Conservation (phyloP, 2,797 vertebrate genomes). For the Holocentrus rufus region DNA sequence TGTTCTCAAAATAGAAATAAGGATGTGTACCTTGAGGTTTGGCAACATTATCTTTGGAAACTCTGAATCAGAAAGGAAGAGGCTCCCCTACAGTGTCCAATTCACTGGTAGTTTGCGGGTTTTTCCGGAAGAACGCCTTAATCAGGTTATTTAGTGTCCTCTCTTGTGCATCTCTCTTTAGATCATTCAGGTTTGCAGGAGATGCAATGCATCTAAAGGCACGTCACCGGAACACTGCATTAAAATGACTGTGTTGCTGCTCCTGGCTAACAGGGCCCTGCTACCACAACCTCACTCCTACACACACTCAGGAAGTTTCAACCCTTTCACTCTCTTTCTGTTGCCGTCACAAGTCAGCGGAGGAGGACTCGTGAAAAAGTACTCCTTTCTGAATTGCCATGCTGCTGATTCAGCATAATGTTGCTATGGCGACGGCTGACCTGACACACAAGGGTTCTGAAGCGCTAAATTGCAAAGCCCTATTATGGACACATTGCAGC, state of each 20-base stretch:
- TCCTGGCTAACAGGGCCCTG: background rate
- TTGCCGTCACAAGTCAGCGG: slow-evolving; percentile 38
- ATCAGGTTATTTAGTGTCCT: no score
- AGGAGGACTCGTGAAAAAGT: slow-evolving; percentile 35
- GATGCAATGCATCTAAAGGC: no score
- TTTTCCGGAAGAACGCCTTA: no score
- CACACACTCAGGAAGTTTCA: background rate
- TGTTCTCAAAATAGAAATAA: background rate
- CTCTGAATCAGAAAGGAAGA: background rate
- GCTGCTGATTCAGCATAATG: slow-evolving; percentile 76
- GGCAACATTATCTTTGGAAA: background rate
- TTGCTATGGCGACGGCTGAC: slow-evolving; percentile 77
- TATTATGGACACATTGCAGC: slow-evolving; percentile 52
- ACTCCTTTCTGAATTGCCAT: slow-evolving; percentile 45
- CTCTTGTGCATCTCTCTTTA: no score
- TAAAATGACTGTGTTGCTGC: background rate
- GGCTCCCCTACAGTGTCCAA: no score
- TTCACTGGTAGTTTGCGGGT: no score
- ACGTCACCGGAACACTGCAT: background rate
- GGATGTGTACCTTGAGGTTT: background rate
- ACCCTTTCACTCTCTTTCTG: slow-evolving; percentile 18
- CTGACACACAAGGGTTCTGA: slow-evolving; percentile 64
- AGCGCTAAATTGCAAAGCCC: slow-evolving; percentile 63
- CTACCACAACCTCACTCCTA: background rate
- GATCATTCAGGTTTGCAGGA: no score